These are phyloP conservation scores for Papilio aristodemus DNA, from an alignment of 1,140 invertebrate genomes.

Conservation along the genomic window DNA sequence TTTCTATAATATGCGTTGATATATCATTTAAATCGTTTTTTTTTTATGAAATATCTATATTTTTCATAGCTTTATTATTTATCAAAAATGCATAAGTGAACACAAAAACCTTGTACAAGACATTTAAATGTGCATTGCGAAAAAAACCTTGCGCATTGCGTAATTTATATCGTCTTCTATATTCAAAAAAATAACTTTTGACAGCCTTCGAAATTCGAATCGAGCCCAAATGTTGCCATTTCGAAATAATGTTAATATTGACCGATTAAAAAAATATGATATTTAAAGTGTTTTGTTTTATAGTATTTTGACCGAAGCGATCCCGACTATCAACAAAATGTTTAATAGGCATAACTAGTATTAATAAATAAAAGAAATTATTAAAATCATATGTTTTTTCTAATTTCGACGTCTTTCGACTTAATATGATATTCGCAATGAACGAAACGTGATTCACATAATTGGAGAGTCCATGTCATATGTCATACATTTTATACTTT, in stretches of 20 bases:
- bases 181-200: slow-evolving; percentile 9
- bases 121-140: slow-evolving; percentile 4
- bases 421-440: no score
- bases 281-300: neutral
- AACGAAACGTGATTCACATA: no score
- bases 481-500: no score
- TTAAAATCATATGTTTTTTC: no score
- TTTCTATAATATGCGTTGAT: no score
- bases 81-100: neutral
- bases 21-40: no score
- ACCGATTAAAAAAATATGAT: slow-evolving; percentile 7
- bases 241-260: slow-evolving; percentile 10
- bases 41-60: no score
- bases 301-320: neutral
- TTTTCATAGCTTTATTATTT: neutral
- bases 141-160: slow-evolving; percentile 23
- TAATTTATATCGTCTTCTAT: slow-evolving; percentile 20
- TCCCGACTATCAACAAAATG: neutral
- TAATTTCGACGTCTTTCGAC: no score
- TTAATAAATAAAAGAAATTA: no score
- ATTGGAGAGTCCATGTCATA: no score
- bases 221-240: neutral
- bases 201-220: slow-evolving; percentile 16
- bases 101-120: neutral
- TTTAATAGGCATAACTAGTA: neutral